Conservation (phyloP, 2,113 vertebrate genomes). For the Microtus oregoni region DNA sequence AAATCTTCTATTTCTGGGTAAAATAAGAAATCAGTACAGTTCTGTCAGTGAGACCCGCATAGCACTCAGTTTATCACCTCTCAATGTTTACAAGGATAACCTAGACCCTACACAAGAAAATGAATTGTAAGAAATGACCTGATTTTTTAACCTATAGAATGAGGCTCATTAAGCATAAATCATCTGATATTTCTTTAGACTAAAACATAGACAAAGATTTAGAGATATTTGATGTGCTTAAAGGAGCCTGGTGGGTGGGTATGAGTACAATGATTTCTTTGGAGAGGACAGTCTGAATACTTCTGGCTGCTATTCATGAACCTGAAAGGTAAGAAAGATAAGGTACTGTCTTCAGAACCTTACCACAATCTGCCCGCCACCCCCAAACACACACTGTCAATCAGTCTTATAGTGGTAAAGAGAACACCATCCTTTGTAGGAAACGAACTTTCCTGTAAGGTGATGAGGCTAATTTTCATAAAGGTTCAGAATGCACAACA, state of each 20-base stretch:
- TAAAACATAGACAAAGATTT: background rate
- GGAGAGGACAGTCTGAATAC: background rate
- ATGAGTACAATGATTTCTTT: background rate
- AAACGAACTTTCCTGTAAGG: constrained; percentile 63
- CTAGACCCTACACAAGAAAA: constrained; percentile 24
- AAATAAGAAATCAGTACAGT: constrained; percentile 27
- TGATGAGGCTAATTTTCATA: constrained; percentile 69
- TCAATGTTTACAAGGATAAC: constrained; percentile 11
- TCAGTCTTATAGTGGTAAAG: constrained; percentile 30
- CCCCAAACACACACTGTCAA: background rate
- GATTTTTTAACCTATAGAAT: constrained; percentile 18
- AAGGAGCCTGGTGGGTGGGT: background rate
- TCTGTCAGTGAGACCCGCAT: background rate
- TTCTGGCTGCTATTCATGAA: background rate
- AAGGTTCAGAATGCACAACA: background rate
- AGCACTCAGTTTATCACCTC: background rate
- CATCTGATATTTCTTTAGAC: background rate
- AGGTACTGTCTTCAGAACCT: background rate
- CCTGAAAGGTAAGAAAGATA: constrained; percentile 10
- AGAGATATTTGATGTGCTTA: constrained; percentile 37
- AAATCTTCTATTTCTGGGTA: constrained; percentile 5
- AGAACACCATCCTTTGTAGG: constrained; percentile 63
- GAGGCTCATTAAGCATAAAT: constrained; percentile 25
- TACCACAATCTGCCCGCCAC: background rate
- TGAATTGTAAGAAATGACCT: background rate